A percentile compares a stretch with the other conserved stretches of the same genome.
phyloP scores from a whole-genome alignment of 2,888 invertebrate genomes.

The Amblyteles armatorius region DNA sequence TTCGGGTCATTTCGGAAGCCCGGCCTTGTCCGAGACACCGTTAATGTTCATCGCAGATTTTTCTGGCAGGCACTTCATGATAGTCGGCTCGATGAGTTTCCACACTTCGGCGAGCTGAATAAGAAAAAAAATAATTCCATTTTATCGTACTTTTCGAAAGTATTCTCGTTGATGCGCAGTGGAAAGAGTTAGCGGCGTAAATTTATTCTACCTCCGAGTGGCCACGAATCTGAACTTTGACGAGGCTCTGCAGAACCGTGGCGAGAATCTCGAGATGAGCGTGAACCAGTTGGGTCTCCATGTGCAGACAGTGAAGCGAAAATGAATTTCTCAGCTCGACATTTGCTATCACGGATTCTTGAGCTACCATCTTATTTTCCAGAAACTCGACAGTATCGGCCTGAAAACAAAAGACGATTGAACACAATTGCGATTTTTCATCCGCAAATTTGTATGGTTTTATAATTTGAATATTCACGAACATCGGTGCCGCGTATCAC shows the following conservation, averaged over 20 bases:
- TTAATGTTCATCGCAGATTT: conserved; percentile 73
- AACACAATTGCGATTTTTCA: neutral
- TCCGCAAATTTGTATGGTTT: neutral
- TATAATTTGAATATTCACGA: conserved; percentile 74
- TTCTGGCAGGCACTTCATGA: conserved; percentile 85
- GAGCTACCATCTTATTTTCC: conserved; percentile 88
- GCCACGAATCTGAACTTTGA: conserved; percentile 86
- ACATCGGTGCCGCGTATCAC: conserved; percentile 88
- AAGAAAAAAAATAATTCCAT: conserved; percentile 37
- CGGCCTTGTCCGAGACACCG: conserved; percentile 66
- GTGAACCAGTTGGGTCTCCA: conserved; percentile 88
- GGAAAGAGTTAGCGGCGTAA: neutral
- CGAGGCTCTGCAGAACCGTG: conserved; percentile 86
- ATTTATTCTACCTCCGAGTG: conserved; percentile 86
- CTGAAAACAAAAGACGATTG: conserved; percentile 78
- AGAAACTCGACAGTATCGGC: conserved; percentile 87
- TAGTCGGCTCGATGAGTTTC: conserved; percentile 86
- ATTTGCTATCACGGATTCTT: conserved; percentile 88
- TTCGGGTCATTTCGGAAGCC: conserved; percentile 51
- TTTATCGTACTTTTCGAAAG: conserved; percentile 6
- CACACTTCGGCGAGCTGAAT: conserved; percentile 86
- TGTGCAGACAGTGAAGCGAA: conserved; percentile 87
- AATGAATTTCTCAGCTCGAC: conserved; percentile 87
- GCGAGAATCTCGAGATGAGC: conserved; percentile 87
- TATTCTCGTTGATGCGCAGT: neutral